Evolutionary conservation across 2,888 invertebrate genomes (phyloP), one percentile per base, ranked within the genome.

Genomic region (Elysia crispata): DNA sequence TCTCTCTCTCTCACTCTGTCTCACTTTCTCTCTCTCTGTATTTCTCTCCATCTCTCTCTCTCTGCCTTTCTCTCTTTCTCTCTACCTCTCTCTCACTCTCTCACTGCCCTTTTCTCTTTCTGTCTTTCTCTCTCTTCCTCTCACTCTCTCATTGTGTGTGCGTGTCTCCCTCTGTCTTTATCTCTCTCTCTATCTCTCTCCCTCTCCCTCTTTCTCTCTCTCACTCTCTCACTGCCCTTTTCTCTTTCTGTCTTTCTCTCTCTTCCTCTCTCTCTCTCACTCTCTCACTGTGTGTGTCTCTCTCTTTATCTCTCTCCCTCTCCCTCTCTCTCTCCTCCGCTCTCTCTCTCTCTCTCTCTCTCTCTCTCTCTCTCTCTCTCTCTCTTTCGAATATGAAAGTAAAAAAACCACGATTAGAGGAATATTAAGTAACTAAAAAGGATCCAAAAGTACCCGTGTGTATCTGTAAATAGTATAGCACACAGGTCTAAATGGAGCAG

Each of bases 301-400:
- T 25, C 66, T 28, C 25, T 5, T 25, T 28, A 13, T 25, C 66
- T 28, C 66, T 66, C 66, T 25, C 66, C 30, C 66, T 5, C 66
- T 66, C 66, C 5, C 66, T 66, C 66, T 25, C 70, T n/a, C 70
- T 31, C 70, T n/a, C 70, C 18, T 33, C 5, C 70, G 13, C 70
- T 41, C 70, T n/a, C 70, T 31, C 49, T n/a, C 70, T 41, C 70
- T n/a, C 70, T 41, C 33, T n/a, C 70, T 41, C 70, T 18, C 49
- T 41, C 70, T 18, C 70, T 41, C 70, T 11, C 70, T 8, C 70
- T 8, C 70, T 15, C 41, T 31, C 30, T 18, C 13, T 41, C 41
- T 15, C 20, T 41, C 11, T 11, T 11, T 41, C 41, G n/a, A n/a
- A n/a, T n/a, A n/a, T n/a, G n/a, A 62, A n/a, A n/a, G 62, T 62